Evolutionary conservation across 2,888 invertebrate genomes (phyloP).

Genomic region (Polymixis lichenea): DNA sequence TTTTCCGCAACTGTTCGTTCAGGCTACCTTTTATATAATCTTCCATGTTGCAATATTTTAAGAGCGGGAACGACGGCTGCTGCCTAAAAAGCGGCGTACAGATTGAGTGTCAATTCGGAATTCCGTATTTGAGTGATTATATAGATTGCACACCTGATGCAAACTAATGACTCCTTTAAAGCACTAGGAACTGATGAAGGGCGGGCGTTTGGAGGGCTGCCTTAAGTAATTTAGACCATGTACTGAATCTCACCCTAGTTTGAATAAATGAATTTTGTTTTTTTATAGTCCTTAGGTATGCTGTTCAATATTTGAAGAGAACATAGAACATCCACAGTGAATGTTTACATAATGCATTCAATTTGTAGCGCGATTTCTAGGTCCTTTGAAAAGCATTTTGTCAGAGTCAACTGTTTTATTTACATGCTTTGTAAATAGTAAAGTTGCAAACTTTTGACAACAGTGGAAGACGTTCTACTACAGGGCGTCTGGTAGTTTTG

Average conservation of each 20-base stretch:
- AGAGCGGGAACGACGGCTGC: constrained; percentile 21
- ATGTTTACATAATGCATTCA: background rate
- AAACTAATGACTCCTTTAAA: constrained; percentile 7
- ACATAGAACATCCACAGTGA: background rate
- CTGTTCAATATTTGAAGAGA: background rate
- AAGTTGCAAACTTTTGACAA: background rate
- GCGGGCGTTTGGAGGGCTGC: too few species aligned
- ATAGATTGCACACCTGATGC: constrained; percentile 42
- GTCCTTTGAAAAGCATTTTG: background rate
- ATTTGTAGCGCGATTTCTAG: background rate
- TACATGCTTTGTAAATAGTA: background rate
- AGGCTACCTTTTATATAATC: constrained; percentile 49
- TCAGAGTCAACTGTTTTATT: background rate
- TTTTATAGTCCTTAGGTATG: background rate
- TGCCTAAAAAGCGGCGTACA: constrained; percentile 32
- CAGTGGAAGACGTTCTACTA: background rate
- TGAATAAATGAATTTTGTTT: too few species aligned
- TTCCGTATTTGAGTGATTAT: constrained; percentile 48
- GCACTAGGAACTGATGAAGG: too few species aligned
- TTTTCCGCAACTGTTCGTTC: constrained; percentile 52
- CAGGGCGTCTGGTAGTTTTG: background rate
- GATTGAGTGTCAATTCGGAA: constrained; percentile 53
- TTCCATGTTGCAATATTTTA: constrained; percentile 57
- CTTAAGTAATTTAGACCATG: too few species aligned
- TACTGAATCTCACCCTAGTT: too few species aligned